phyloP scores from a whole-genome alignment of 37 sponge, comb jelly and placozoan species.

The Tethya wilhelma region DNA sequence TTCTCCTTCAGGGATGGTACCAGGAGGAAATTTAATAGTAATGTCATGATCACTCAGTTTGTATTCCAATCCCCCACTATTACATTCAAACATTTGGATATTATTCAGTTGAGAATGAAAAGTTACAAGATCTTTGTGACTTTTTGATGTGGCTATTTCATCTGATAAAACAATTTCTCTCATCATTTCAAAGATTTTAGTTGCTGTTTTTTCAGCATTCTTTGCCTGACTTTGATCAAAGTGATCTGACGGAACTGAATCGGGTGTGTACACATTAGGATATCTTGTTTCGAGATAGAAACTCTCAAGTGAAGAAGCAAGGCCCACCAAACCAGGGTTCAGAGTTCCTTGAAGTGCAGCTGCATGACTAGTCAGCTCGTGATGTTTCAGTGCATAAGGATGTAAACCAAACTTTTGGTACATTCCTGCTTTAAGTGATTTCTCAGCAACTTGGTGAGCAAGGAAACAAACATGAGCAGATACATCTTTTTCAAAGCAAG shows the following conservation, averaged over 20 bases:
- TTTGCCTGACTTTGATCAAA: not conserved
- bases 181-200: not conserved
- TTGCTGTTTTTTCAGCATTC: not conserved
- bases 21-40: too few species aligned
- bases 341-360: not conserved
- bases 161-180: not conserved
- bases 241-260: not conserved
- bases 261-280: slow-evolving; percentile 1
- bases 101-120: too few species aligned
- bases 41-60: too few species aligned
- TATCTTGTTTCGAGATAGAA: slow-evolving; percentile 10
- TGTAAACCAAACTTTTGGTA: slow-evolving; percentile 19
- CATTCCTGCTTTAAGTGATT: slow-evolving; percentile 63
- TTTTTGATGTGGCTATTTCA: too few species aligned
- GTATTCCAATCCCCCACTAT: too few species aligned
- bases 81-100: too few species aligned
- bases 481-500: not conserved
- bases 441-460: slow-evolving; percentile 64
- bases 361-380: not conserved
- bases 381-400: not conserved
- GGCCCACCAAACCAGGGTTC: not conserved
- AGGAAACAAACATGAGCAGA: slow-evolving; percentile 51
- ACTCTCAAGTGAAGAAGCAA: not conserved
- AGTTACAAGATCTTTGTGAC: too few species aligned
- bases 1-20: too few species aligned